Conservation (phyloP, 2,113 vertebrate genomes). For the Amphilophus citrinellus region DNA sequence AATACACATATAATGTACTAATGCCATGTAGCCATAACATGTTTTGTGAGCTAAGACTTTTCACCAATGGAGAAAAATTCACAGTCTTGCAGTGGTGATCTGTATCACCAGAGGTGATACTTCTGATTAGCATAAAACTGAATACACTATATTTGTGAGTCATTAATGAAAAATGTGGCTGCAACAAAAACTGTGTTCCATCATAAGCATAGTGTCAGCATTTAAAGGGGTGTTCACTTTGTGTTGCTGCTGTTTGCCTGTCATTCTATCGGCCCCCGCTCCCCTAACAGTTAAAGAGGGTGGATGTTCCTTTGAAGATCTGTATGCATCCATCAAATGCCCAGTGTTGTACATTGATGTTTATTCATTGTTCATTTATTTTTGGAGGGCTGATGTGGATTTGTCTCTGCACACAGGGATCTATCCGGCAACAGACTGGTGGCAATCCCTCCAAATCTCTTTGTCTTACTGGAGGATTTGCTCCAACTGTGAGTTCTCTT, state of each 20-base stretch:
- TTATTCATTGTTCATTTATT: conserved; percentile 12
- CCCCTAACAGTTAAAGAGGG: background rate
- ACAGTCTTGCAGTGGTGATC: background rate
- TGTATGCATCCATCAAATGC: background rate
- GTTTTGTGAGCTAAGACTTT: too few species aligned
- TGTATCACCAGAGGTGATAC: background rate
- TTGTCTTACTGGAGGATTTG: conserved; percentile 90
- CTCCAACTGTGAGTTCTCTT: conserved; percentile 91
- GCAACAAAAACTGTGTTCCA: fast-evolving
- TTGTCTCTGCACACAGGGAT: conserved; percentile 86
- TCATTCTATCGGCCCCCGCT: background rate
- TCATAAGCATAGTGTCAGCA: background rate
- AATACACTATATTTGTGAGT: background rate
- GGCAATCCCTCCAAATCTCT: conserved; percentile 85
- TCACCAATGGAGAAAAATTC: too few species aligned
- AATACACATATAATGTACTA: background rate
- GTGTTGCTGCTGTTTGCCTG: background rate
- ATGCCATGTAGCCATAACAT: background rate
- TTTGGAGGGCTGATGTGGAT: conserved; percentile 20
- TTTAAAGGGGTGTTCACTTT: background rate
- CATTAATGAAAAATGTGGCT: background rate
- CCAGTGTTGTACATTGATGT: background rate
- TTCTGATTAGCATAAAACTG: background rate
- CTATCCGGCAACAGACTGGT: conserved; percentile 91
- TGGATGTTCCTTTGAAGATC: background rate